Conservation (phyloP, 2,113 vertebrate species). For the Cathartes aura region DNA sequence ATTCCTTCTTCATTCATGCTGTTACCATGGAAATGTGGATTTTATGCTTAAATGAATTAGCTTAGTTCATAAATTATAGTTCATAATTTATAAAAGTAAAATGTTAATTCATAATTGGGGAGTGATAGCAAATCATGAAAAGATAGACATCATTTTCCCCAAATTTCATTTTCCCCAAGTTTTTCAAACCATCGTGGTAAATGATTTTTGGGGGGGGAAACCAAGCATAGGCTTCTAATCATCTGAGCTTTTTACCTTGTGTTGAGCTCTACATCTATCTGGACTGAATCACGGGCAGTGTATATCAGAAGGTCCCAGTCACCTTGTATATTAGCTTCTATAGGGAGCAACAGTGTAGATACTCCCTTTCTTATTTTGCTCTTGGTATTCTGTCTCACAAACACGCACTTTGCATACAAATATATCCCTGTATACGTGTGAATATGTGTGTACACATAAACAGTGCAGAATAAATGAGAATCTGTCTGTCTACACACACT, state of each 20-base stretch:
- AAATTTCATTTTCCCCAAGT: background rate
- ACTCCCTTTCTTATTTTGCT: background rate
- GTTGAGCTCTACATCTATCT: background rate
- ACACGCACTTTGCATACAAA: background rate
- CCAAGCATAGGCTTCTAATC: background rate
- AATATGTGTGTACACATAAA: background rate
- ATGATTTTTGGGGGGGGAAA: background rate
- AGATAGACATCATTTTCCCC: background rate
- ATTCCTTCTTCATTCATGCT: conserved; percentile 54
- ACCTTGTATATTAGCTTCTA: background rate
- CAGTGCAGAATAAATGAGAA: background rate
- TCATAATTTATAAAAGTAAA: conserved; percentile 63
- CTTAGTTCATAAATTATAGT: conserved; percentile 46
- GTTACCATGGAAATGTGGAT: conserved; percentile 66
- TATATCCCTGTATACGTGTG: accelerated
- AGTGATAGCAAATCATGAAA: background rate
- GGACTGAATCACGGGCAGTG: background rate
- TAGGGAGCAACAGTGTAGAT: background rate
- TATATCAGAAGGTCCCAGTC: background rate
- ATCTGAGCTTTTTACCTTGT: background rate
- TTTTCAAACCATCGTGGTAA: background rate
- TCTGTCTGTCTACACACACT: background rate
- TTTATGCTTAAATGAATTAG: conserved; percentile 60
- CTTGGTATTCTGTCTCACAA: background rate
- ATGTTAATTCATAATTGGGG: conserved; percentile 47